Evolutionary conservation across 2,888 invertebrate genomes (phyloP).

Genomic region (Andrena fulva): DNA sequence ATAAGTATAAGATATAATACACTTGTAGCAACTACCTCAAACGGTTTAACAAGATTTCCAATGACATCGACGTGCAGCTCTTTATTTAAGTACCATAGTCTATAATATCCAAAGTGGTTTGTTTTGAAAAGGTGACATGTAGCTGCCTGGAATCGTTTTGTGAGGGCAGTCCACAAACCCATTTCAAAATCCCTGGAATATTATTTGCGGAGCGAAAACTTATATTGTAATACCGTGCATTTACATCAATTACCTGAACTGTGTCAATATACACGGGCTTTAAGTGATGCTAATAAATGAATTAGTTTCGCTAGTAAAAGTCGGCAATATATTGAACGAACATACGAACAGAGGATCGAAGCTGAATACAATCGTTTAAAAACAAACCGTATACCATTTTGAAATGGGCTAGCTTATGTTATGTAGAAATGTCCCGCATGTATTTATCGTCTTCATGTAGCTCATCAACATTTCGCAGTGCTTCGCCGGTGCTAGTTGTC

Average conservation of each 20-base stretch:
- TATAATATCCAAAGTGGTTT: slow-evolving; percentile 62
- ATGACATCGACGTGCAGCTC: slow-evolving; percentile 12
- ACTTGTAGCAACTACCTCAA: background rate
- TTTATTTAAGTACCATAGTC: slow-evolving; percentile 24
- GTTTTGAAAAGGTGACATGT: slow-evolving; percentile 84
- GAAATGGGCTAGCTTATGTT: slow-evolving; percentile 75
- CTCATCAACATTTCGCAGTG: slow-evolving; percentile 65
- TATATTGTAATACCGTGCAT: background rate
- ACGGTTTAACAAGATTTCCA: background rate
- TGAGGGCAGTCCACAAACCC: slow-evolving; percentile 89
- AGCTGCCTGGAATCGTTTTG: slow-evolving; percentile 86
- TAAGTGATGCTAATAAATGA: slow-evolving; percentile 87
- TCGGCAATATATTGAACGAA: slow-evolving; percentile 42
- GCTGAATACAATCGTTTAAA: background rate
- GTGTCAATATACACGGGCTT: slow-evolving; percentile 84
- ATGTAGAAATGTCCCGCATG: slow-evolving; percentile 89
- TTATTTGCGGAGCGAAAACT: background rate
- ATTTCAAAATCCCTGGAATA: slow-evolving; percentile 88
- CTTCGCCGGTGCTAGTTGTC: slow-evolving; percentile 69
- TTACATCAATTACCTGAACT: slow-evolving; percentile 75
- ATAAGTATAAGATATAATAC: background rate
- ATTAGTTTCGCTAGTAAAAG: slow-evolving; percentile 76
- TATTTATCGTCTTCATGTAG: slow-evolving; percentile 86
- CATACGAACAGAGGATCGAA: too few relatives aligned
- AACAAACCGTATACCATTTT: slow-evolving; percentile 63